A percentile compares a stretch with the other conserved stretches of the same genome.
These are phyloP conservation scores for Timema cristinae DNA, from an alignment of 2,888 invertebrate species.

Conservation along the genomic window DNA sequence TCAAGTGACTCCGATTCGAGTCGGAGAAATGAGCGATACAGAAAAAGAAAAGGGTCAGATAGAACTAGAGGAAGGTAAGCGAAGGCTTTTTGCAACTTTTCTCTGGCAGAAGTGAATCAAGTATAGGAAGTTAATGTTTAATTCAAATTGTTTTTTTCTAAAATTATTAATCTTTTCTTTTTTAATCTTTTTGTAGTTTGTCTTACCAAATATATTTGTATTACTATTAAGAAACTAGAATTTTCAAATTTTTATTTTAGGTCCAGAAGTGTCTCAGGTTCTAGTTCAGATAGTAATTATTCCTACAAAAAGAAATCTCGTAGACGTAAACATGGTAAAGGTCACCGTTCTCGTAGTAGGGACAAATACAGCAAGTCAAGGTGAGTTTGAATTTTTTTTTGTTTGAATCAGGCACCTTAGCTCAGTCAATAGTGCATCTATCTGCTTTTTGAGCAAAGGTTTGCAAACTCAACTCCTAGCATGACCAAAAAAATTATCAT, in stretches of 20 bases:
- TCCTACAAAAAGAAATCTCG: slow-evolving; percentile 27
- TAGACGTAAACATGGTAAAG: slow-evolving; percentile 25
- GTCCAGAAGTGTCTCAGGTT: slow-evolving; percentile 27
- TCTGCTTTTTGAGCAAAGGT: not conserved
- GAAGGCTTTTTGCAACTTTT: not conserved
- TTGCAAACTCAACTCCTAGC: not conserved
- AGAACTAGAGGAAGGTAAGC: not conserved
- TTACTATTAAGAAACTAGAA: not conserved
- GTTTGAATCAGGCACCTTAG: too few relatives aligned
- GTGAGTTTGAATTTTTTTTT: not conserved
- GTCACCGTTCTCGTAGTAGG: slow-evolving; percentile 29
- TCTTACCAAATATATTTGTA: not conserved
- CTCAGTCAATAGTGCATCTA: too few relatives aligned
- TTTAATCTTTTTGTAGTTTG: not conserved
- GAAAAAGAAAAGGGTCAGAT: slow-evolving; percentile 17
- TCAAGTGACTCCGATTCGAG: slow-evolving; percentile 29
- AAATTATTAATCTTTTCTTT: too few relatives aligned
- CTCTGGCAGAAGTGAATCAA: not conserved
- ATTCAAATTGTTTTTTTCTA: too few relatives aligned
- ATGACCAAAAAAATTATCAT: too few relatives aligned
- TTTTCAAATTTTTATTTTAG: slow-evolving; percentile 16
- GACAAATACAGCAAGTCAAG: slow-evolving; percentile 22
- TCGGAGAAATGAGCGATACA: slow-evolving; percentile 13
- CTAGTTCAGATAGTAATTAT: slow-evolving; percentile 26
- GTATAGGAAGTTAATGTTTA: not conserved